Evolutionary conservation across 1,140 invertebrate species (phyloP).

Genomic region (Dicyema japonicum): DNA sequence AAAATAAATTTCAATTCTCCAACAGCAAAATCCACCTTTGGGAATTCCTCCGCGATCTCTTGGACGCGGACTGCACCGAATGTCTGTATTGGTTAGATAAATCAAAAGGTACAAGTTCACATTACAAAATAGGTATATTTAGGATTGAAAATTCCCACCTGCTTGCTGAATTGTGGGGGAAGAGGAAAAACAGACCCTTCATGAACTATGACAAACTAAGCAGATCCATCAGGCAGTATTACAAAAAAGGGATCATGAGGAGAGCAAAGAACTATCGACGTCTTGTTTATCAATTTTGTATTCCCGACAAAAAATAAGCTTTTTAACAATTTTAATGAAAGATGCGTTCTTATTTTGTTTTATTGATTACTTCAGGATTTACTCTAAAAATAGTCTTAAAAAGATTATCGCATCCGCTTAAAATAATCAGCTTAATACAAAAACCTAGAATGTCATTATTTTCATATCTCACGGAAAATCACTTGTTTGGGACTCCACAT

Average conservation of each 20-base stretch:
- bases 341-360: too few species aligned
- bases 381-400: too few species aligned
- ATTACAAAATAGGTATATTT: constrained; percentile 38
- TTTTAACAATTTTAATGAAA: too few species aligned
- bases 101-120: constrained; percentile 16
- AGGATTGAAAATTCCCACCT: constrained; percentile 91
- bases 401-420: too few species aligned
- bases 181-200: constrained; percentile 72
- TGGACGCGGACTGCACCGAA: constrained; percentile 65
- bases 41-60: constrained; percentile 84
- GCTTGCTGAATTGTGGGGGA: constrained; percentile 73
- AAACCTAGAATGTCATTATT: too few species aligned
- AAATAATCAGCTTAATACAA: too few species aligned
- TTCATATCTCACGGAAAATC: too few species aligned
- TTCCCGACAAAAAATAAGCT: too few species aligned
- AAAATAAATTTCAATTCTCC: too few species aligned
- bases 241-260: constrained; percentile 92
- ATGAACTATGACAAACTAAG: constrained; percentile 99
- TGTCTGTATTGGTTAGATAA: constrained; percentile 70
- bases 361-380: too few species aligned
- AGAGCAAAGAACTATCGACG: constrained; percentile 76
- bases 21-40: constrained; percentile 98
- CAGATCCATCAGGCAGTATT: constrained; percentile 83
- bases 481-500: too few species aligned
- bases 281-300: constrained; percentile 91